A percentile compares a stretch with the other conserved stretches of the same genome.
These are phyloP conservation scores for Mellilla xanthometata DNA, from an alignment of 2,888 invertebrate species.

Conservation along the genomic window DNA sequence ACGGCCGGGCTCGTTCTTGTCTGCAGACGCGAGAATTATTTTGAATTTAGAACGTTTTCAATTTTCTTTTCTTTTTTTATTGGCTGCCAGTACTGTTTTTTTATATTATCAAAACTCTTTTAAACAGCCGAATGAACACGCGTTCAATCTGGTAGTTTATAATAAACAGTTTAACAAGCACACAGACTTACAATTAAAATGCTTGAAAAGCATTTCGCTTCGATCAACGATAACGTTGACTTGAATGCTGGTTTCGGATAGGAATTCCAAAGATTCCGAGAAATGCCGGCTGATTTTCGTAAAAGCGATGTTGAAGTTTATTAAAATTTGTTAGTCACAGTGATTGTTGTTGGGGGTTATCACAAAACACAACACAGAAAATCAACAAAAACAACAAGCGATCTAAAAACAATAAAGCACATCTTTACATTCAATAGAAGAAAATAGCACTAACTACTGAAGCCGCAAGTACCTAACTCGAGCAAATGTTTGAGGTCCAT, in stretches of 20 bases:
- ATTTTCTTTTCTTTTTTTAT: constrained; percentile 50
- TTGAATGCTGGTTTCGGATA: too few relatives aligned
- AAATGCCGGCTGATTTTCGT: too few relatives aligned
- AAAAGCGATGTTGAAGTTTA: too few relatives aligned
- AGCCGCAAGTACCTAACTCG: constrained; percentile 35
- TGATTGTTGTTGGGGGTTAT: not conserved
- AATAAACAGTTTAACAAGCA: too few relatives aligned
- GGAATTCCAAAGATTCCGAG: too few relatives aligned
- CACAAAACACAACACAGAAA: constrained; percentile 20
- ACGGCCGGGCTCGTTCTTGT: constrained; percentile 96
- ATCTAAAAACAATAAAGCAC: constrained; percentile 41
- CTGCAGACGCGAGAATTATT: constrained; percentile 85
- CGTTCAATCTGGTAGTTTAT: too few relatives aligned
- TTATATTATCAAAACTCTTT: too few relatives aligned
- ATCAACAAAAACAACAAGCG: constrained; percentile 37
- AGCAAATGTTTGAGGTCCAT: constrained; percentile 52
- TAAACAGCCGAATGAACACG: too few relatives aligned
- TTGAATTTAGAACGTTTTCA: not conserved
- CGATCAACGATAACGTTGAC: too few relatives aligned
- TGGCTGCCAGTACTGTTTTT: too few relatives aligned
- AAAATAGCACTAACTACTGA: constrained; percentile 31
- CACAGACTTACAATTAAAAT: too few relatives aligned
- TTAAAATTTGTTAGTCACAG: not conserved
- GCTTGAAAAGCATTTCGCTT: too few relatives aligned
- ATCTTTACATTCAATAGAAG: constrained; percentile 4